Conservation (phyloP, 2,113 vertebrate species). For the Neolamprologus caudopunctatus region DNA sequence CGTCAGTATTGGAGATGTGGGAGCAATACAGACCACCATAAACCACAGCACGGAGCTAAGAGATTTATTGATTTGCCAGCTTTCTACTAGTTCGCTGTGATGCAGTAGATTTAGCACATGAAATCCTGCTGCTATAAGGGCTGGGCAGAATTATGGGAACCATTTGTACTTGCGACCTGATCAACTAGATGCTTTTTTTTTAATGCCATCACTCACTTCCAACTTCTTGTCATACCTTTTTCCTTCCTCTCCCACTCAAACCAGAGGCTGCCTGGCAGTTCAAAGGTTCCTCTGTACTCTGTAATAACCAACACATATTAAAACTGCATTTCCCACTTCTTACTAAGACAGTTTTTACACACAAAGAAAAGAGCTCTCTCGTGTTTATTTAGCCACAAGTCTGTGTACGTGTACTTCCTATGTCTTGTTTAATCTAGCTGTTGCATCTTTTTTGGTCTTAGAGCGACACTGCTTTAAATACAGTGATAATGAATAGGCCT, state of each 20-base stretch:
- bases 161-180: constrained; percentile 40
- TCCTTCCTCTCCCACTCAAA: neutral
- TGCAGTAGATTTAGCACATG: constrained; percentile 21
- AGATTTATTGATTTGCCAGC: constrained; percentile 58
- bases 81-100: constrained; percentile 16
- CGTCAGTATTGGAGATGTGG: neutral
- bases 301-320: neutral
- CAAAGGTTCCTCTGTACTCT: constrained; percentile 37
- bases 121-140: constrained; percentile 3
- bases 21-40: constrained; percentile 35
- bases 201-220: neutral
- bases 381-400: neutral
- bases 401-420: neutral
- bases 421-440: neutral
- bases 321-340: neutral
- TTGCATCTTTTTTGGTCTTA: constrained; percentile 9
- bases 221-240: neutral
- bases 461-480: constrained; percentile 33
- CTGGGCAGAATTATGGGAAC: constrained; percentile 19
- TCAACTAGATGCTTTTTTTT: neutral
- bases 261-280: neutral
- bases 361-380: neutral
- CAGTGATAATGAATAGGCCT: constrained; percentile 47
- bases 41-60: constrained; percentile 40
- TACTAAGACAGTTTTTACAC: neutral